Base-by-base conservation (phyloP, 2,797 vertebrate species). In the Molothrus aeneus region DNA sequence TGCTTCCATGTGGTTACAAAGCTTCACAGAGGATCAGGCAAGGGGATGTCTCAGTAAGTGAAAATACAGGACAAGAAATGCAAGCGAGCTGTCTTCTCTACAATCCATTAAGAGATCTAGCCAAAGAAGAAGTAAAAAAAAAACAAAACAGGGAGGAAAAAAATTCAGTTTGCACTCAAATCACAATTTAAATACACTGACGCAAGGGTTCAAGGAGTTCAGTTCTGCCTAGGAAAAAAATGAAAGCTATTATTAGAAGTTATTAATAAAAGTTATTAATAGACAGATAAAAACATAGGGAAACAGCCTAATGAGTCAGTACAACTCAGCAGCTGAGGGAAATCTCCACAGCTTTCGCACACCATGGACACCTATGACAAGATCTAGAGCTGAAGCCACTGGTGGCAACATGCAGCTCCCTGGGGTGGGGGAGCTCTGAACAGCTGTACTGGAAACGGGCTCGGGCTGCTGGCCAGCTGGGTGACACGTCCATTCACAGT, bases 161-260 rank as follows among this genome's bases (percentile, higher is more conserved):
- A 74, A 53, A 38, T 10, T 1, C 63, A 53, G 34, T 79, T 61
- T 88, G 26, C 10, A 73, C n/a, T 95, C 70, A 88, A 94, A 89
- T 74, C 50, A 80, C 57, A 32, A 86, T 75, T 92, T 90, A 96
- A 87, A 82, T 63, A 79, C 90, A 84, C 38, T 59, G 25, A 75
- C 40, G 29, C 7, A 75, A 81, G 25, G 8, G 32, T 86, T 93
- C 79, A 80, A 83, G 48, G 36, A 91, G 75, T 95, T 94, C 77
- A 86, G 28, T 31, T 89, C 69, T 94, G 64, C 69, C 34, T 78
- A 71, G 13, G 28, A 64, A 86, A 73, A 73, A 90, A 90, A 66
- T 18, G 31, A 74, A 47, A 47, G 45, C 21, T 47, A 47, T 47
- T 47, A 47, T 47, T 47, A 50, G 25, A 50, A 50, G 51, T 53